Evolutionary conservation across 2,797 vertebrate genomes (phyloP).

Genomic region (Oryzias dopingdopingensis): DNA sequence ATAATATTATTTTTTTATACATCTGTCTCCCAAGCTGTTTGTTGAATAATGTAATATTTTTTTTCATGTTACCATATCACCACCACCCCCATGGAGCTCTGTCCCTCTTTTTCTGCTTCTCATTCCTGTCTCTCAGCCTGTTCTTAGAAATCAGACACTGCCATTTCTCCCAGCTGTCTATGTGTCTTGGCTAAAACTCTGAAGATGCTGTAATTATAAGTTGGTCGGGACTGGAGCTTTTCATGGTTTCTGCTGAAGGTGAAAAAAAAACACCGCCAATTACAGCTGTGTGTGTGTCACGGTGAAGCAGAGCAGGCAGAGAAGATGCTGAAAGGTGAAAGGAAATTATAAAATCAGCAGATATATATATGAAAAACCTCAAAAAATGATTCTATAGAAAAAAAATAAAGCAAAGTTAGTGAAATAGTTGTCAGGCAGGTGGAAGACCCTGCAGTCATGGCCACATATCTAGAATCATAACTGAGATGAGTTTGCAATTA

Average conservation of each 20-base stretch:
- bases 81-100: slow-evolving; percentile 3
- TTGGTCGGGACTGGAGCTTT: slow-evolving; percentile 73
- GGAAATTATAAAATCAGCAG: slow-evolving; percentile 9
- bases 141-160: slow-evolving; percentile 67
- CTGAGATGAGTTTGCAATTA: too few relatives aligned
- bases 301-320: slow-evolving; percentile 32
- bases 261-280: slow-evolving; percentile 65
- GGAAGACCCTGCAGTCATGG: too few relatives aligned
- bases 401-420: too few relatives aligned
- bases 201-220: slow-evolving; percentile 81
- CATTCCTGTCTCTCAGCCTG: slow-evolving; percentile 39
- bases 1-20: slow-evolving; percentile 31
- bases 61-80: slow-evolving; percentile 32
- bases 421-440: too few relatives aligned
- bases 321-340: slow-evolving; percentile 36
- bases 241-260: slow-evolving; percentile 69
- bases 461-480: too few relatives aligned
- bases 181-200: slow-evolving; percentile 70
- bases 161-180: slow-evolving; percentile 49
- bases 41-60: slow-evolving; percentile 40
- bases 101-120: slow-evolving; percentile 30
- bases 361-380: too few relatives aligned
- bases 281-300: slow-evolving; percentile 53
- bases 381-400: too few relatives aligned
- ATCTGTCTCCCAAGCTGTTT: slow-evolving; percentile 17